Evolutionary conservation across 2,797 vertebrate genomes (phyloP).

Genomic region (Semaprochilodus insignis): DNA sequence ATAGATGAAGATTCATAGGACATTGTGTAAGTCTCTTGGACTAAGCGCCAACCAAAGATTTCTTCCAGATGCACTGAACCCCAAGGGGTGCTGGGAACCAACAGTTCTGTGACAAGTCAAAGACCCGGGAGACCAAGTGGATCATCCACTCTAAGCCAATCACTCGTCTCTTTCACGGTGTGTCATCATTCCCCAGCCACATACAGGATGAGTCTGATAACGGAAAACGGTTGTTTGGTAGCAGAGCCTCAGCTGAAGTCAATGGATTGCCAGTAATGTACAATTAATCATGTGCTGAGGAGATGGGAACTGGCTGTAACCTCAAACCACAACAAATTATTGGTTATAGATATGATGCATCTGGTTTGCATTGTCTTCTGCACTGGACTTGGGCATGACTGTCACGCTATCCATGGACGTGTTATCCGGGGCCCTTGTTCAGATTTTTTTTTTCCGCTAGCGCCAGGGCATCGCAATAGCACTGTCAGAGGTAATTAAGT

Average conservation of each 20-base stretch:
- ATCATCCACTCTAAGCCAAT: slow-evolving; percentile 32
- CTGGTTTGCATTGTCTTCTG: slow-evolving; percentile 77
- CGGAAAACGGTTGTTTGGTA: slow-evolving; percentile 32
- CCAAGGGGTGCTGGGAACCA: slow-evolving; percentile 2
- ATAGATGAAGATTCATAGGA: slow-evolving; percentile 32
- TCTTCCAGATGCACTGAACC: slow-evolving; percentile 56
- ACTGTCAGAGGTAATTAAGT: slow-evolving; percentile 60
- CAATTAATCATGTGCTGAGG: slow-evolving; percentile 51
- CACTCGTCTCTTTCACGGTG: slow-evolving; percentile 25
- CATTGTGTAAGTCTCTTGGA: slow-evolving; percentile 48
- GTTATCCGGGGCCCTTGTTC: slow-evolving; percentile 38
- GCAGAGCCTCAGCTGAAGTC: slow-evolving; percentile 19
- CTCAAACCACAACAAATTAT: slow-evolving; percentile 71
- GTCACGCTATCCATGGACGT: slow-evolving; percentile 45
- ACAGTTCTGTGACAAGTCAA: slow-evolving; percentile 29
- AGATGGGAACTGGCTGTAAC: slow-evolving; percentile 67
- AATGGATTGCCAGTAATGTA: slow-evolving; percentile 52
- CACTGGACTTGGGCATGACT: slow-evolving; percentile 17
- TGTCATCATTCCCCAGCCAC: slow-evolving; percentile 24
- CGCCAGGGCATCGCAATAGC: slow-evolving; percentile 19
- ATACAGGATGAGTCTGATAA: slow-evolving; percentile 46
- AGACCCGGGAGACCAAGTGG: slow-evolving; percentile 4
- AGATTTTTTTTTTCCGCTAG: slow-evolving; percentile 4
- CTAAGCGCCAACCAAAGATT: slow-evolving; percentile 41
- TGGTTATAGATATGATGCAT: slow-evolving; percentile 73